Base-by-base conservation (phyloP, 1,140 invertebrate genomes). In the Habropoda laboriosa region DNA sequence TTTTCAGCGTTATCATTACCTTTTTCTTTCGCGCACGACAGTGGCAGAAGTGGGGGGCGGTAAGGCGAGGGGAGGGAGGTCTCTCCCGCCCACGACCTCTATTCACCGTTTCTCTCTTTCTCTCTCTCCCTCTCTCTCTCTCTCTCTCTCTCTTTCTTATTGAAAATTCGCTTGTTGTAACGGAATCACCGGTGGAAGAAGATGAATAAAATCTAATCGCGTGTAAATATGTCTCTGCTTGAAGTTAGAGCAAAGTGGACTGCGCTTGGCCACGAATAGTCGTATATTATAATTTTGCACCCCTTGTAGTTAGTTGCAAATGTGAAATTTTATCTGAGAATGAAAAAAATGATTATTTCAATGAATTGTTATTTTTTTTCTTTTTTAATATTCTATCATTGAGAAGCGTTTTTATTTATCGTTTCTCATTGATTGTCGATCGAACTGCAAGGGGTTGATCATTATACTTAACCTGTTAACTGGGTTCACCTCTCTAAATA, bases 1-100 rank as follows among this genome's bases (percentile, higher is more conserved):
- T 42, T 66, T 21, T 66, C 42, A 73, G 71, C 57, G 71, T 73
- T 73, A 73, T 73, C 71, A 61, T 73, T 66, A 42, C 71, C 71
- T 53, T 66, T 30, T 42, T 55, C 61, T 66, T n/a, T 8, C n/a
- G 49, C 27, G 18, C n/a, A 27, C 4, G 32, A 51, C n/a, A 42
- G 16, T 10, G 18, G 18, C 7, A 27, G 35, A 8, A n/a, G 32
- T 12, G 12, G 40, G 12, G 40, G 12, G 5, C 40, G 40, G 12
- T 42, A 6, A 42, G 5, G n/a, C 49, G 21, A 18, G 32, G 16
- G 27, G 13, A 13, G 30, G 32, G 27, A 32, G 61, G 30, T 42
- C 24, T 12, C 24, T 21, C 13, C 6, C 45, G 3, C 35, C 32
- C 21, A 35, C 12, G 21, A 8, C 21, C 38, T 60, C 27, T 72